Conservation (phyloP, 2,113 vertebrate genomes). For the Epinephelus moara region DNA sequence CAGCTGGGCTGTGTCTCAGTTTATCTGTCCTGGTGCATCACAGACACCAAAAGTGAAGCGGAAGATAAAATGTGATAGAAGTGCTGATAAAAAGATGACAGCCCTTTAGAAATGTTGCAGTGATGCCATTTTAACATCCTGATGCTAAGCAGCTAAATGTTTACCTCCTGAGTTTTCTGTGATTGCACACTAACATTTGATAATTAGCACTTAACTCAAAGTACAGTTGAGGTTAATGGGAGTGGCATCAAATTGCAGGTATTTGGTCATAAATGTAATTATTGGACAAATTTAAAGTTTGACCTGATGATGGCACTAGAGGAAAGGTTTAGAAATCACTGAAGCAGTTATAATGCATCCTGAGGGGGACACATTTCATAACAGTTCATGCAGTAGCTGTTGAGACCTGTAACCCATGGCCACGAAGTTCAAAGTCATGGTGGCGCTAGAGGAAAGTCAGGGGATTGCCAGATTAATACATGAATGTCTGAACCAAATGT, state of each 20-base stretch:
- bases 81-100: not conserved
- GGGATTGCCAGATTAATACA: not conserved
- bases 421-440: not conserved
- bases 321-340: no score
- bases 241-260: not conserved
- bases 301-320: no score
- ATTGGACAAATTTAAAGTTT: not conserved
- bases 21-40: not conserved
- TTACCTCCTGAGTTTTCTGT: not conserved
- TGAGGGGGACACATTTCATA: not conserved
- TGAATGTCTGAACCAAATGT: not conserved
- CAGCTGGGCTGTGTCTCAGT: not conserved
- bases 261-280: not conserved
- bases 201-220: no score
- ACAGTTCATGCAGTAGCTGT: not conserved
- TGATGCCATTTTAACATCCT: not conserved
- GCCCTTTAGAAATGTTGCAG: not conserved
- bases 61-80: not conserved
- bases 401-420: not conserved
- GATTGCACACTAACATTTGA: not conserved
- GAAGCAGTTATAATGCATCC: no score
- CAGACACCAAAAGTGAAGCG: not conserved
- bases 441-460: not conserved
- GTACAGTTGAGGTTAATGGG: not conserved
- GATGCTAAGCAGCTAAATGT: not conserved